Percentiles rank a stretch among this genome's conserved stretches.
These are phyloP conservation scores for Drosophila gaucha DNA, from an alignment of 2,888 invertebrate species.

Conservation along the genomic window DNA sequence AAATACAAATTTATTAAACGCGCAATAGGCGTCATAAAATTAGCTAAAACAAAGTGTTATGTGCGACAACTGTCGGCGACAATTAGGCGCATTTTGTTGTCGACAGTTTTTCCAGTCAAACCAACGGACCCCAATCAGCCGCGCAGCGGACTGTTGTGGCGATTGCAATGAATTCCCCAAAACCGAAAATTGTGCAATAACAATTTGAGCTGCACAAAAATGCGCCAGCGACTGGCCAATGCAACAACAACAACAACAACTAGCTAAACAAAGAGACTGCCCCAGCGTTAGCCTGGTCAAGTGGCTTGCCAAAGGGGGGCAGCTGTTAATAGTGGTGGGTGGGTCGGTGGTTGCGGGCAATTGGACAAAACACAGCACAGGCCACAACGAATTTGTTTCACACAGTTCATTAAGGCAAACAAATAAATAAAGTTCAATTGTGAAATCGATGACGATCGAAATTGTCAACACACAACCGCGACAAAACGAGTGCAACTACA, in stretches of 20 bases:
- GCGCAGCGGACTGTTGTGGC: conserved; percentile 35
- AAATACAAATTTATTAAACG: conserved; percentile 30
- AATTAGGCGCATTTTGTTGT: conserved; percentile 77
- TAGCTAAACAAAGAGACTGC: conserved; percentile 49
- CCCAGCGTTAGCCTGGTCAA: conserved; percentile 29
- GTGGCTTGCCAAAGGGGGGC: conserved; percentile 12
- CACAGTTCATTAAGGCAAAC: conserved; percentile 72
- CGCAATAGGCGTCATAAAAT: conserved; percentile 60
- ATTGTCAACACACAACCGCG: conserved; percentile 59
- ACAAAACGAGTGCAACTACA: conserved; percentile 32
- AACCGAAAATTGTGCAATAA: conserved; percentile 80
- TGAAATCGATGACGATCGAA: conserved; percentile 65
- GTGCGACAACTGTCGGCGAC: conserved; percentile 68
- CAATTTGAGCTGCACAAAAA: conserved; percentile 82
- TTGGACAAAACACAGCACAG: conserved; percentile 26
- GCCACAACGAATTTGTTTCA: conserved; percentile 58
- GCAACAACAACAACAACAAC: conserved; percentile 11
- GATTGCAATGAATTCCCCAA: conserved; percentile 64
- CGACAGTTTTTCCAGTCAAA: conserved; percentile 48
- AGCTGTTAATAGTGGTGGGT: conserved; percentile 32
- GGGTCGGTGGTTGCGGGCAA: conserved; percentile 50
- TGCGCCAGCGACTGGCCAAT: conserved; percentile 71
- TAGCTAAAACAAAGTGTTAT: conserved; percentile 76
- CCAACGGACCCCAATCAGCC: not conserved
- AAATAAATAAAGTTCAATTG: conserved; percentile 76